phyloP scores from a whole-genome alignment of 2,797 vertebrate species.

The Leucoraja ocellata region DNA sequence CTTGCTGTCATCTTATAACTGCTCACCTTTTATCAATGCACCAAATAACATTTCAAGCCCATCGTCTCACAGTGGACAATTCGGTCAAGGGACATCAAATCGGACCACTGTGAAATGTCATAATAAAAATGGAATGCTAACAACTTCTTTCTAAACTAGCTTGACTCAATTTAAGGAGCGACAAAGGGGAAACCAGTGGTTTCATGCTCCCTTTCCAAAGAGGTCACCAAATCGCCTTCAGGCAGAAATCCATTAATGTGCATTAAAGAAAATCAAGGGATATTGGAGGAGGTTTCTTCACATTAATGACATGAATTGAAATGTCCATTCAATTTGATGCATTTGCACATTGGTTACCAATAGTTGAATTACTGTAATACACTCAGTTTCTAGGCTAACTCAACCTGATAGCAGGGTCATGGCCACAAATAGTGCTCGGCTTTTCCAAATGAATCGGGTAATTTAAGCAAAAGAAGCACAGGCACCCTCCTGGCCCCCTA shows the following conservation, averaged over 20 bases:
- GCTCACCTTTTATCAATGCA: constrained; percentile 96
- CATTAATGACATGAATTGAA: constrained; percentile 72
- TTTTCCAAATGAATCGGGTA: not conserved
- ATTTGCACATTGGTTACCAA: constrained; percentile 51
- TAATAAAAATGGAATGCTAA: constrained; percentile 86
- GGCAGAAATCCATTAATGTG: constrained; percentile 73
- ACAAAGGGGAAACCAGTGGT: constrained; percentile 71
- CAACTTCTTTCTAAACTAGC: constrained; percentile 75
- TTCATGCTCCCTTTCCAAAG: constrained; percentile 81
- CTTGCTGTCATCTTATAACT: constrained; percentile 87
- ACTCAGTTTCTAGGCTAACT: constrained; percentile 52
- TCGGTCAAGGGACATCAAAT: constrained; percentile 87
- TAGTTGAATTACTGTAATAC: constrained; percentile 54
- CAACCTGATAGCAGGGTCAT: constrained; percentile 47
- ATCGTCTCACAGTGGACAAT: constrained; percentile 79
- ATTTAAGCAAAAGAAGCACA: not conserved
- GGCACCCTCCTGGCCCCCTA: not conserved
- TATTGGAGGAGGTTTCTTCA: constrained; percentile 56
- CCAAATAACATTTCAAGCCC: constrained; percentile 90
- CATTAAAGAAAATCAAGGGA: constrained; percentile 48
- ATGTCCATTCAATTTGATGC: constrained; percentile 64
- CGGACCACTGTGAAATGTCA: constrained; percentile 83
- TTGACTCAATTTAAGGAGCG: constrained; percentile 72
- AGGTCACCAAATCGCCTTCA: constrained; percentile 78
- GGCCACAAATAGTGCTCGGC: not conserved